A percentile compares a stretch with the other conserved stretches of the same genome.
Conservation (phyloP, 1,140 invertebrate genomes). For the Leptinotarsa texana region DNA sequence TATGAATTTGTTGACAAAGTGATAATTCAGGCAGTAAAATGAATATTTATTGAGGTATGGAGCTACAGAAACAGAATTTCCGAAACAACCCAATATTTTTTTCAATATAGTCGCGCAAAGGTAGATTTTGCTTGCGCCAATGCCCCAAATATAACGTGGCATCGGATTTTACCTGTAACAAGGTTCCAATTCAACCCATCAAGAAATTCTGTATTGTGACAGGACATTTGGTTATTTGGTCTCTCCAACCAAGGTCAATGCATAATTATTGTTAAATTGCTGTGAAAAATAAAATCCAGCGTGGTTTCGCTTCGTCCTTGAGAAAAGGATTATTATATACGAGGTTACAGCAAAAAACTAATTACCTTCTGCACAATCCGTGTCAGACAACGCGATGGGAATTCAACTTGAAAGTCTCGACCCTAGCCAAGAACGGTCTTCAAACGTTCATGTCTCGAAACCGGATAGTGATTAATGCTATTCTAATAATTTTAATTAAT, state of each 20-base stretch:
- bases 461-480: neutral
- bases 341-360: neutral
- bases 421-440: neutral
- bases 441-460: neutral
- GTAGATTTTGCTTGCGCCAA: too few relatives aligned
- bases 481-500: neutral
- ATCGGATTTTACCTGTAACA: neutral
- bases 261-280: too few relatives aligned
- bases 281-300: neutral
- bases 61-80: too few relatives aligned
- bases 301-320: neutral
- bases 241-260: too few relatives aligned
- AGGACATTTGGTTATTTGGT: too few relatives aligned
- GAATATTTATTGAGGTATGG: too few relatives aligned
- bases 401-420: neutral
- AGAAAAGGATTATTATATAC: neutral
- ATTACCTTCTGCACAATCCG: neutral
- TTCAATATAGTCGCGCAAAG: too few relatives aligned
- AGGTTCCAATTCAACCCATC: neutral
- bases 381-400: neutral
- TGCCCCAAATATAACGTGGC: too few relatives aligned
- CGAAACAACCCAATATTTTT: too few relatives aligned
- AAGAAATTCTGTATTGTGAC: neutral
- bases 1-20: too few relatives aligned
- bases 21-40: too few relatives aligned